Evolutionary conservation across 2,797 vertebrate genomes (phyloP), one percentile per base, ranked within the genome.

Genomic region (Muscicapa comitata): DNA sequence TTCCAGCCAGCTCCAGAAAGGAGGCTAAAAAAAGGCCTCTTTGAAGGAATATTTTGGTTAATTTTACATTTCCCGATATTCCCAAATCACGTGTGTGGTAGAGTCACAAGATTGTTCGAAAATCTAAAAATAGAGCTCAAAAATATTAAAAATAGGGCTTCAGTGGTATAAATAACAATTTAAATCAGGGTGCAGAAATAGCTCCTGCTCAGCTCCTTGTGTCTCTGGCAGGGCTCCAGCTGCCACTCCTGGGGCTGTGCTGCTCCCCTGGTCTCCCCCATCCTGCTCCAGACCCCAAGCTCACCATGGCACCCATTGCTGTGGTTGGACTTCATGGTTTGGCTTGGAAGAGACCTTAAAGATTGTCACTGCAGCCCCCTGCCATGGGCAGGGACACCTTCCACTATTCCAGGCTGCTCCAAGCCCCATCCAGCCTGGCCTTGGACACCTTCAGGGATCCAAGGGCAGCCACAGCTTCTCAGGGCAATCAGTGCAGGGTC

Each of bases 1-100:
- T 51, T 91, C 51, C 35, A 43, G 68, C 38, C 33, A 35, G 26
- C 17, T 74, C 71, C 68, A 78, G 62, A 94, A 86, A 66, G 4
- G 21, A 59, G 9, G 7, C 55, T 70, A 62, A 97, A 94, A 87
- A 87, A 38, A 72, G 3, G 3, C 25, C 10, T 72, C 15, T 86
- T 90, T 80, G 85, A 78, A 81, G 48, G 35, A 84, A 75, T 93
- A 62, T 95, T 94, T 93, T 91, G 21, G 43, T 65, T 83, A 37
- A 80, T 1, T 24, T 73, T 61, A 0, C 26, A 78, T 86, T 96
- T 95, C 75, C 72, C 65, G 51, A 79, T 86, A 75, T 89, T 92
- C 84, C 78, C 10, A 0, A 66, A 65, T 96, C 86, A 55, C 17
- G 5, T 3, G 24, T 29, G 38, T 10, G 3, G 12, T 18, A 8